A percentile compares a stretch with the other conserved stretches of the same genome.
Conservation (phyloP, 1,140 invertebrate genomes). For the Formica exsecta region DNA sequence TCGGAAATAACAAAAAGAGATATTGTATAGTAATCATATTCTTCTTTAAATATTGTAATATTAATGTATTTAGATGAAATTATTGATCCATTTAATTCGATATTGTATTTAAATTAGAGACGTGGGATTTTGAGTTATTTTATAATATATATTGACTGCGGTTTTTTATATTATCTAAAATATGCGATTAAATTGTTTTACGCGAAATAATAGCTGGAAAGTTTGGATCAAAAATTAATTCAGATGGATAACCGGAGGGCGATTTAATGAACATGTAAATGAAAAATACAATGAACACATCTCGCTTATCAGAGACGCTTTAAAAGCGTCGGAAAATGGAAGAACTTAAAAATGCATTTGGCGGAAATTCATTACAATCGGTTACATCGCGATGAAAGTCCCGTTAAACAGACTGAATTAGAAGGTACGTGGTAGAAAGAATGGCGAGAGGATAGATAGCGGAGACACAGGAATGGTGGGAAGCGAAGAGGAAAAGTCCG, state of each 20-base stretch:
- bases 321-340: constrained; percentile 61
- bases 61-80: neutral
- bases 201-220: neutral
- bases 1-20: neutral
- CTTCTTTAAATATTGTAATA: neutral
- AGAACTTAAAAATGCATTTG: constrained; percentile 63
- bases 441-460: constrained; percentile 42
- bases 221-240: constrained; percentile 35
- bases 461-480: constrained; percentile 27
- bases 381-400: constrained; percentile 64
- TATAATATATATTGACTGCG: neutral
- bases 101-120: neutral
- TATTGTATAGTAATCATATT: neutral
- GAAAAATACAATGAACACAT: constrained; percentile 44
- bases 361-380: constrained; percentile 64
- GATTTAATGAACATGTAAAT: constrained; percentile 55
- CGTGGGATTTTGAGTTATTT: too few species aligned
- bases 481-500: constrained; percentile 68
- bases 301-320: constrained; percentile 47
- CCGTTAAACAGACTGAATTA: constrained; percentile 63
- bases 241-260: constrained; percentile 4
- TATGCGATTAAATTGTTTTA: neutral
- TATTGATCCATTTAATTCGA: neutral
- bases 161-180: constrained; percentile 17
- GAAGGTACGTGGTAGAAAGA: constrained; percentile 50